Conservation (phyloP, 1,140 invertebrate genomes). For the Heliconius hermathena region DNA sequence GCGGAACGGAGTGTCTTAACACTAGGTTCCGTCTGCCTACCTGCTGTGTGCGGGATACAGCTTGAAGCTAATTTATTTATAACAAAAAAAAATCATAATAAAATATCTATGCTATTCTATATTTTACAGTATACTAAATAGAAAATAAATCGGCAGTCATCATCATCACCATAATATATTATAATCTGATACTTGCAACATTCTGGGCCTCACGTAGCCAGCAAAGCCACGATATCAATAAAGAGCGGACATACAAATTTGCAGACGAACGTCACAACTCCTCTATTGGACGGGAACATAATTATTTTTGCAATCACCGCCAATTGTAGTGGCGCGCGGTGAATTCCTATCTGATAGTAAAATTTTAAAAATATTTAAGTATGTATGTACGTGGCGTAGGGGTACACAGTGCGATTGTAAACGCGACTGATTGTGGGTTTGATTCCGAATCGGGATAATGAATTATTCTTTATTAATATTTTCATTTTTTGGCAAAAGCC, state of each 20-base stretch:
- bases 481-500: too few relatives aligned
- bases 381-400: too few relatives aligned
- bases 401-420: too few relatives aligned
- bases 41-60: too few relatives aligned
- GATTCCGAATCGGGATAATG: too few relatives aligned
- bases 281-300: constrained; percentile 60
- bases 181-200: neutral
- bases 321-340: constrained; percentile 50
- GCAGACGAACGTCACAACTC: constrained; percentile 39
- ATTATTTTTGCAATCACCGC: constrained; percentile 67
- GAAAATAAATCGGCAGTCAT: neutral
- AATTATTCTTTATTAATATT: too few relatives aligned
- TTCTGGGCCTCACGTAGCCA: constrained; percentile 18
- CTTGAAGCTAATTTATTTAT: too few relatives aligned
- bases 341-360: neutral
- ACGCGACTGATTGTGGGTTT: too few relatives aligned
- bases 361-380: neutral
- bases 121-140: neutral
- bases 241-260: constrained; percentile 48
- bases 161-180: neutral
- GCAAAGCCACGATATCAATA: constrained; percentile 13
- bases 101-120: too few relatives aligned
- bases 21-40: too few relatives aligned
- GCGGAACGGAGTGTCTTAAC: too few relatives aligned
- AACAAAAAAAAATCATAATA: too few relatives aligned